These are phyloP conservation scores for Tethea ocularis DNA, from an alignment of 2,888 invertebrate genomes.

Conservation along the genomic window DNA sequence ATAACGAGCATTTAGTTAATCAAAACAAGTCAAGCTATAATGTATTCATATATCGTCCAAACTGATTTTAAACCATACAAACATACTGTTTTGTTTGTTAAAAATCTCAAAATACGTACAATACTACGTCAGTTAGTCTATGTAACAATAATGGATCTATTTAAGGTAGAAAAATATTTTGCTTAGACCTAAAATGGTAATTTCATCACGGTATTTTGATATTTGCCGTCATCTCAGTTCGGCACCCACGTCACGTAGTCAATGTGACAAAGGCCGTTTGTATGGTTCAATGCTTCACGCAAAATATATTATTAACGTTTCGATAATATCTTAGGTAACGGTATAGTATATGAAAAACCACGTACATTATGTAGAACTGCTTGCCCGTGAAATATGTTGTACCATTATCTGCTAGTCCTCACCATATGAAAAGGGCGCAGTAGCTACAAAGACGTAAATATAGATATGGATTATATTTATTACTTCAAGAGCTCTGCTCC, in stretches of 20 bases:
- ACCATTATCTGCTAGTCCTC: not conserved
- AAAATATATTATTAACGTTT: constrained; percentile 41
- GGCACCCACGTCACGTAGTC: constrained; percentile 5
- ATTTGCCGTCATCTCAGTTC: constrained; percentile 2
- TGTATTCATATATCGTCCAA: not conserved
- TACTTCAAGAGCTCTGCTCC: no score
- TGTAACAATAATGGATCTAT: not conserved
- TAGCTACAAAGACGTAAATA: not conserved
- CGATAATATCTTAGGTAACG: constrained; percentile 18
- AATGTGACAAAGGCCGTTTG: constrained; percentile 16
- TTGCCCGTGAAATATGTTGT: not conserved
- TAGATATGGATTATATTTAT: no score
- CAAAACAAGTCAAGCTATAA: not conserved
- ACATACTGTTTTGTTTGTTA: not conserved
- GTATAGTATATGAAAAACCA: constrained; percentile 1
- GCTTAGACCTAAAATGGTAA: not conserved
- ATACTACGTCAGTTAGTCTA: not conserved
- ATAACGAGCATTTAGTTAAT: not conserved
- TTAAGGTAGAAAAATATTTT: not conserved
- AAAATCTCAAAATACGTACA: not conserved
- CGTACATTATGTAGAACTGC: not conserved
- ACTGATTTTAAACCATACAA: not conserved
- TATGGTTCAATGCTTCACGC: constrained; percentile 52
- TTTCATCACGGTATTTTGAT: constrained; percentile 1
- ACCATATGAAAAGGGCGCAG: not conserved